Percentiles rank a stretch among this genome's conserved stretches.
These are phyloP conservation scores for Xestia xanthographa DNA, from an alignment of 2,888 invertebrate genomes.

Conservation along the genomic window DNA sequence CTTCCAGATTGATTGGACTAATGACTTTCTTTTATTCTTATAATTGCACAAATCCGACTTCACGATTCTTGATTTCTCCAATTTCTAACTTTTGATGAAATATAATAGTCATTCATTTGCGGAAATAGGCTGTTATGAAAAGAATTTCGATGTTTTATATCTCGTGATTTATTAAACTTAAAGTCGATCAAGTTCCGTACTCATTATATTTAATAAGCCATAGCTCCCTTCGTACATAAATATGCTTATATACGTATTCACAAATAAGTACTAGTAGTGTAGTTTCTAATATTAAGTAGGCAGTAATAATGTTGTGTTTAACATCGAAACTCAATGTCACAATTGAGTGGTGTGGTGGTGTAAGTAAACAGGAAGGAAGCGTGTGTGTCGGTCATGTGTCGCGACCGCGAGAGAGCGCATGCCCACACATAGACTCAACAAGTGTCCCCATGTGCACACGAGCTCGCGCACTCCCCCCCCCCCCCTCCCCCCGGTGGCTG, in stretches of 20 bases:
- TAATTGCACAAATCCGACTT: slow-evolving; percentile 87
- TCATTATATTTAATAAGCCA: slow-evolving; percentile 58
- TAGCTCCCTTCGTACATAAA: slow-evolving; percentile 6
- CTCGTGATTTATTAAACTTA: slow-evolving; percentile 69
- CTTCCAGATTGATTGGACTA: slow-evolving; percentile 85
- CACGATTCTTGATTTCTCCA: slow-evolving; percentile 76
- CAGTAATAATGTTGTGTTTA: slow-evolving; percentile 31
- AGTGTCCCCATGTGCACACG: slow-evolving; percentile 87
- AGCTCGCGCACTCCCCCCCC: slow-evolving; percentile 49
- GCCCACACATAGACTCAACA: slow-evolving; percentile 84
- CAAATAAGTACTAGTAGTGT: slow-evolving; percentile 3
- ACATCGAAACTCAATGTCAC: slow-evolving; percentile 40
- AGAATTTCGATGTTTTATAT: slow-evolving; percentile 65
- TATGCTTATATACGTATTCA: slow-evolving; percentile 25
- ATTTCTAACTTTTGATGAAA: slow-evolving; percentile 79
- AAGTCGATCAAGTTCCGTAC: slow-evolving; percentile 62
- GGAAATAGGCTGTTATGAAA: slow-evolving; percentile 73
- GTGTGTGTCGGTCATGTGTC: slow-evolving; percentile 61
- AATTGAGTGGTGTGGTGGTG: slow-evolving; percentile 21
- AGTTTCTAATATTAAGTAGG: slow-evolving; percentile 11
- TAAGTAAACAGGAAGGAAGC: slow-evolving; percentile 52
- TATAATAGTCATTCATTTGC: slow-evolving; percentile 79
- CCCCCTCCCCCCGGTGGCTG: slow-evolving; percentile 25
- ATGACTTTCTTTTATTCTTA: slow-evolving; percentile 87
- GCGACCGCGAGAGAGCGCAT: slow-evolving; percentile 73